Evolutionary conservation across 2,797 vertebrate species (phyloP), one percentile per base, ranked within the genome.

Genomic region (Parotocinclus haroldoi): DNA sequence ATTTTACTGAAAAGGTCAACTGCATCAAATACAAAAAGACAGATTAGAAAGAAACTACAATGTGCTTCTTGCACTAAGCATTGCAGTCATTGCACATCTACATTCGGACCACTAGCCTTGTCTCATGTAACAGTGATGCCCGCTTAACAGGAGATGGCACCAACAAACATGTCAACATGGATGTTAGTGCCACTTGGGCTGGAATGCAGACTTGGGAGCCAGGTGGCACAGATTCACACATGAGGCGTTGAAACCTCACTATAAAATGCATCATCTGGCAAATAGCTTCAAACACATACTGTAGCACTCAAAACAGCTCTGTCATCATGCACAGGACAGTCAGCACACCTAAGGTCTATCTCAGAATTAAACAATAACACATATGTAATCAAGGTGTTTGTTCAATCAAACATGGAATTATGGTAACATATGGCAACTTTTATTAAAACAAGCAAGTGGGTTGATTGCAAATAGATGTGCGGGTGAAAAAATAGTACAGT

Each of bases 151-250:
- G 63, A 66, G 13, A 66, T 68, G 69, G 63, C 74, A 81, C 70
- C 74, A 63, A 80, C 72, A 66, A 66, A 78, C 78, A 69, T 79
- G 78, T 84, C 79, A 82, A 72, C 76, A 79, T 80, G 79, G 77
- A 79, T 85, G 83, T 82, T 75, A 74, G 69, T 78, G 79, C 74
- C 79, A 84, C 76, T 80, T 83, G 61, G 40, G 67, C 77, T 82
- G 80, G 80, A 79, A 59, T 58, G 1, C 67, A 57, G 72, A 83
- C 77, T 73, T 54, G 40, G 50, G 66, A 52, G 55, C 50, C 76
- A 65, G 45, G 77, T 80, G 81, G 80, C 80, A 81, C 58, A 77
- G 72, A 75, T 68, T 60, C 70, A 59, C 78, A 80, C 79, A 66
- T 18, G 63, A 53, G 72, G 74, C 58, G 56, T 53, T 56, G 58